A percentile compares a stretch with the other conserved stretches of the same genome.
Conservation (phyloP, 2,113 vertebrate genomes). For the Phyllostomus hastatus region DNA sequence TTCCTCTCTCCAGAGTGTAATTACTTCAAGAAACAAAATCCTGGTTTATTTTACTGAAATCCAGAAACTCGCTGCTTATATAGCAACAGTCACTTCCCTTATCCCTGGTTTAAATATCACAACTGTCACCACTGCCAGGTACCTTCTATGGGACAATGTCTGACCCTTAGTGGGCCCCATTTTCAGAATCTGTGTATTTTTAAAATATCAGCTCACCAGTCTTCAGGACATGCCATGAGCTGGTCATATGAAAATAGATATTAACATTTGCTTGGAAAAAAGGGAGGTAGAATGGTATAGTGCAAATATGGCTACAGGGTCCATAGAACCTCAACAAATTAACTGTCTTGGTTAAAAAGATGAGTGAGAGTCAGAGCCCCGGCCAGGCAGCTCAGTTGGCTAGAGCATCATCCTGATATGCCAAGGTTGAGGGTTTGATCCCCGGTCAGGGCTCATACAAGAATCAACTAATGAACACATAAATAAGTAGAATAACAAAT, state of each 20-base stretch:
- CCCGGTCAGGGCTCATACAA: too few species aligned
- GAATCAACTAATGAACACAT: too few species aligned
- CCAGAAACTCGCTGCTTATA: conserved; percentile 80
- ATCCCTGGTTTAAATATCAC: conserved; percentile 75
- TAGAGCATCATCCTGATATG: too few species aligned
- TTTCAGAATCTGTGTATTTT: conserved; percentile 31
- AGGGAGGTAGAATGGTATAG: not conserved
- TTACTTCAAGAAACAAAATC: conserved; percentile 85
- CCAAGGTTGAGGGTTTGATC: too few species aligned
- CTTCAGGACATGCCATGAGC: conserved; percentile 29
- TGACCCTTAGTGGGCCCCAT: conserved; percentile 40
- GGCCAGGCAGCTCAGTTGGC: too few species aligned
- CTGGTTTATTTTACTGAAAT: conserved; percentile 86
- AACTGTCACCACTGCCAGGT: conserved; percentile 73
- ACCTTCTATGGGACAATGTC: conserved; percentile 44
- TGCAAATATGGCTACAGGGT: not conserved
- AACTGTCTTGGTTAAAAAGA: not conserved
- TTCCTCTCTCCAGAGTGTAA: conserved; percentile 83
- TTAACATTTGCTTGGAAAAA: conserved; percentile 51
- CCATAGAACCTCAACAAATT: not conserved
- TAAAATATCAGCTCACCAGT: conserved; percentile 20
- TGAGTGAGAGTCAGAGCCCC: not conserved
- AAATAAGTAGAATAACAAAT: too few species aligned
- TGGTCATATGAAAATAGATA: not conserved
- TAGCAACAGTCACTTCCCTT: conserved; percentile 76